Evolutionary conservation across 2,888 invertebrate genomes (phyloP).

Genomic region (Ganaspis brasiliensis): DNA sequence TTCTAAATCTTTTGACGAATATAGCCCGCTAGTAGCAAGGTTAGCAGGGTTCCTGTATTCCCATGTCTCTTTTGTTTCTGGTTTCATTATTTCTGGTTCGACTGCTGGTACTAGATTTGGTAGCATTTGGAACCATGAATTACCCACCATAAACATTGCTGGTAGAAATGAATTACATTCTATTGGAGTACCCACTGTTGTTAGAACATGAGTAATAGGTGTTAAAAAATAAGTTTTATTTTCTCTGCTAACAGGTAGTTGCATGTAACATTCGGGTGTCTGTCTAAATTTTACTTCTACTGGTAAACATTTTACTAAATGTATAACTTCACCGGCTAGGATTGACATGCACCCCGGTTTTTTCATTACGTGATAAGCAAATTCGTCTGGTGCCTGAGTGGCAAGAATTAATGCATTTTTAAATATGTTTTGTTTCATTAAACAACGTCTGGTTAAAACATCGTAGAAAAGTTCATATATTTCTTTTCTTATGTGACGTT

Average conservation of each 20-base stretch:
- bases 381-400: constrained; percentile 63
- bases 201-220: constrained; percentile 60
- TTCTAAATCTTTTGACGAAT: constrained; percentile 8
- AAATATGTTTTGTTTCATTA: constrained; percentile 64
- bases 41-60: constrained; percentile 12
- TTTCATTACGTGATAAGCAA: constrained; percentile 63
- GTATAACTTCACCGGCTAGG: constrained; percentile 65
- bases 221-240: constrained; percentile 53
- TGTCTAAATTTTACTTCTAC: constrained; percentile 56
- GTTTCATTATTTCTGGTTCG: constrained; percentile 21
- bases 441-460: constrained; percentile 63
- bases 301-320: constrained; percentile 66
- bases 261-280: constrained; percentile 60
- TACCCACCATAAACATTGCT: constrained; percentile 53
- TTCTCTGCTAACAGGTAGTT: constrained; percentile 58
- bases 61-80: constrained; percentile 30
- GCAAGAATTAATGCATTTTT: constrained; percentile 63
- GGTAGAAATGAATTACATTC: constrained; percentile 59
- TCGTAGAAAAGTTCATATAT: constrained; percentile 60
- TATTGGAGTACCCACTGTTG: constrained; percentile 47
- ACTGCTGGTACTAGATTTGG: not conserved
- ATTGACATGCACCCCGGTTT: constrained; percentile 65
- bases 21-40: constrained; percentile 49
- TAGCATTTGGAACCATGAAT: constrained; percentile 50
- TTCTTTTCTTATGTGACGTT: constrained; percentile 61